phyloP scores from a whole-genome alignment of 2,888 invertebrate genomes.

The Eurois occulta region DNA sequence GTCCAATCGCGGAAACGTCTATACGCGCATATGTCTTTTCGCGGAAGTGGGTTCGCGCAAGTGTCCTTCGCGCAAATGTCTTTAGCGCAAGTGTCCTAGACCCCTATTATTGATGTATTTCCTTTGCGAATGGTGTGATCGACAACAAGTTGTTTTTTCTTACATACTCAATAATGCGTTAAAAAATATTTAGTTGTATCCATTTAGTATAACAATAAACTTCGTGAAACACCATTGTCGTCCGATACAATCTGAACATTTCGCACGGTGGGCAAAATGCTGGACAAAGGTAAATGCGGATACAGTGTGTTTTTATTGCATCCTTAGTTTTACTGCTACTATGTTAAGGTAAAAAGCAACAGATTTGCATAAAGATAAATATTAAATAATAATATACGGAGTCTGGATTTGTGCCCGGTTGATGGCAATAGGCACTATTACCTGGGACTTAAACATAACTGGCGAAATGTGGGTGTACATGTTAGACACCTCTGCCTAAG shows the following conservation, averaged over 20 bases:
- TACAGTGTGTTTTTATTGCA: conserved; percentile 30
- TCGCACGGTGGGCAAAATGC: not conserved
- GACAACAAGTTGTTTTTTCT: not conserved
- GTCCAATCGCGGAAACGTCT: too few species aligned
- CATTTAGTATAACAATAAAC: not conserved
- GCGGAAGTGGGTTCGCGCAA: too few species aligned
- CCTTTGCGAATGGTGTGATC: not conserved
- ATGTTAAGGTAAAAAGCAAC: not conserved
- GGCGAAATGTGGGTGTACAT: too few species aligned
- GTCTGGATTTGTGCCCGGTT: too few species aligned
- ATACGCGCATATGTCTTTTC: too few species aligned
- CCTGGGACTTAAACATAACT: too few species aligned
- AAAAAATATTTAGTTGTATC: too few species aligned
- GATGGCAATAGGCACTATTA: too few species aligned
- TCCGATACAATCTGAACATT: conserved; percentile 17
- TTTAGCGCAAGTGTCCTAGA: too few species aligned
- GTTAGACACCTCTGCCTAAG: too few species aligned
- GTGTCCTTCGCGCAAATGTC: too few species aligned
- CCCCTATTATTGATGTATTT: too few species aligned
- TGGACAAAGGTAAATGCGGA: not conserved
- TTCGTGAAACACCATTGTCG: not conserved
- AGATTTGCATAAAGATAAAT: not conserved
- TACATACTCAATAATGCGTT: not conserved
- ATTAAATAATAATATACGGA: not conserved
- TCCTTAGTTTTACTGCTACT: conserved; percentile 13